phyloP scores from a whole-genome alignment of 92 coral and sea anemone genomes.

The Heteractis magnifica region DNA sequence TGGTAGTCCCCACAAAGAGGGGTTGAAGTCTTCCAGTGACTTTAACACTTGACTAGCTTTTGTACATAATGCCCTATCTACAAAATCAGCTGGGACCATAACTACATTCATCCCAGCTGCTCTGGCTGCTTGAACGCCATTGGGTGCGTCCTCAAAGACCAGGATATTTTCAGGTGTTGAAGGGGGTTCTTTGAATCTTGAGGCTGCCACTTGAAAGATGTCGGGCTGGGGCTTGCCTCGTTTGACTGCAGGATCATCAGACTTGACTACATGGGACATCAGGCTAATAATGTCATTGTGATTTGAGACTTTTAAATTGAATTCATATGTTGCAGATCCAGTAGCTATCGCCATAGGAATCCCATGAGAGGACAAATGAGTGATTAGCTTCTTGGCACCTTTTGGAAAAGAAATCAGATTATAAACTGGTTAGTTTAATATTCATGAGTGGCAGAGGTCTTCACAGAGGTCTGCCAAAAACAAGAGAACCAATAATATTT shows the following conservation, averaged over 20 bases:
- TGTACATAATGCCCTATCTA: conserved; percentile 62
- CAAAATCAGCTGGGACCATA: conserved; percentile 85
- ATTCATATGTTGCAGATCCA: conserved; percentile 70
- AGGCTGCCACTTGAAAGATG: conserved; percentile 76
- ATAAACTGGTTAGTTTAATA: too few relatives aligned
- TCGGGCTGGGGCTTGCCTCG: conserved; percentile 94
- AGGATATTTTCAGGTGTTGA: conserved; percentile 75
- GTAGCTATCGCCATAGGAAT: conserved; percentile 94
- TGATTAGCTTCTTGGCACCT: conserved; percentile 79
- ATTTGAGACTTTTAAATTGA: conserved; percentile 60
- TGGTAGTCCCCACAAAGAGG: conserved; percentile 87
- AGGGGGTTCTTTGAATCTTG: conserved; percentile 68
- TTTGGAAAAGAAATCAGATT: neutral
- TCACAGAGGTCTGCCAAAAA: too few relatives aligned
- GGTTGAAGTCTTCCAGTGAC: conserved; percentile 83
- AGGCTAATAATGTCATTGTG: conserved; percentile 59
- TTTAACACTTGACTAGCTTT: conserved; percentile 62
- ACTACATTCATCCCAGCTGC: conserved; percentile 96
- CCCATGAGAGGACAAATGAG: conserved; percentile 69
- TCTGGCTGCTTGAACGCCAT: conserved; percentile 86
- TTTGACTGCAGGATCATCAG: conserved; percentile 84
- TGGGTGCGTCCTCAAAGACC: conserved; percentile 96
- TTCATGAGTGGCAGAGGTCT: too few relatives aligned
- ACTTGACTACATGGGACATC: conserved; percentile 75
- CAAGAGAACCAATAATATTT: too few relatives aligned